Conservation (phyloP, 2,113 vertebrate species). For the Piaya cayana region DNA sequence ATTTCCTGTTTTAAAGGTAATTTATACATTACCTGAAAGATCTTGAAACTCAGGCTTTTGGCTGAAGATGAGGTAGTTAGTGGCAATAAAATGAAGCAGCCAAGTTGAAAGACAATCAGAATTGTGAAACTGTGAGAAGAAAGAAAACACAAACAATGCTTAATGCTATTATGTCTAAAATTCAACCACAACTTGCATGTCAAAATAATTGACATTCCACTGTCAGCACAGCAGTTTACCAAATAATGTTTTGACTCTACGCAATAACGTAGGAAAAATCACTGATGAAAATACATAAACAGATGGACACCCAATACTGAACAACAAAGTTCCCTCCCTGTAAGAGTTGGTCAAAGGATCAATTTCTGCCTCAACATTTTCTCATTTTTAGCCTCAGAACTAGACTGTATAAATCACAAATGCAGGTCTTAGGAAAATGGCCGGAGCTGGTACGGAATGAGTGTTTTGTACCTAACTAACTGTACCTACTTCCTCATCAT, state of each 20-base stretch:
- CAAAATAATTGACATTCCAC: background rate
- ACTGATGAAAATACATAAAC: background rate
- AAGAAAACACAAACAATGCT: background rate
- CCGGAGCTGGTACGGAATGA: too few species aligned
- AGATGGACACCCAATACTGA: rapidly evolving
- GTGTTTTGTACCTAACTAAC: too few species aligned
- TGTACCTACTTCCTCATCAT: too few species aligned
- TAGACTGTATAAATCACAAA: too few species aligned
- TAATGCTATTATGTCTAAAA: background rate
- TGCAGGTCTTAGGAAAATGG: too few species aligned
- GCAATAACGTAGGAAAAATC: background rate
- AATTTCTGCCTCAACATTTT: too few species aligned
- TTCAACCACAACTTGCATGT: background rate
- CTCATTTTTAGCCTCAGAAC: too few species aligned
- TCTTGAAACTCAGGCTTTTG: slow-evolving; percentile 97
- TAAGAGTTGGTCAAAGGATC: too few species aligned
- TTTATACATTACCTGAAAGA: slow-evolving; percentile 86
- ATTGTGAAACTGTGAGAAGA: slow-evolving; percentile 88
- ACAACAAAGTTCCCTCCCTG: rapidly evolving
- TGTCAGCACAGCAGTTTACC: background rate
- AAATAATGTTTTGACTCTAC: background rate
- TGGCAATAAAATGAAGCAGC: slow-evolving; percentile 98
- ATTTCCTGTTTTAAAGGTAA: background rate
- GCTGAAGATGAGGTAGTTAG: slow-evolving; percentile 98
- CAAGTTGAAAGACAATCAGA: slow-evolving; percentile 93